phyloP scores from a whole-genome alignment of 2,797 vertebrate species.

The Phrynocephalus guinanensis region DNA sequence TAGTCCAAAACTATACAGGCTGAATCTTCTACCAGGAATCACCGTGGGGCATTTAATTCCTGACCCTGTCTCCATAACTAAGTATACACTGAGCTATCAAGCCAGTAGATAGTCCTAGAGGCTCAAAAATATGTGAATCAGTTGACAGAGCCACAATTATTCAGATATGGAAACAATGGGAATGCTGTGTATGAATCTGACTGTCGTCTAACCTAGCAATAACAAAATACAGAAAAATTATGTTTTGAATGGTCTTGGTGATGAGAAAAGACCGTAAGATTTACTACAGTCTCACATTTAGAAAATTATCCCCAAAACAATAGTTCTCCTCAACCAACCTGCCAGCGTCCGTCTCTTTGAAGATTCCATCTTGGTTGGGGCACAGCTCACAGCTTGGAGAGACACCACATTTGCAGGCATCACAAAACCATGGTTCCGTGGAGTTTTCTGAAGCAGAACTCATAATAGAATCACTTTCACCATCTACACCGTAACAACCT shows the following conservation, averaged over 20 bases:
- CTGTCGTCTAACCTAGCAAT: not conserved
- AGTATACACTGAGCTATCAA: too few relatives aligned
- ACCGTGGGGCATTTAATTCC: too few relatives aligned
- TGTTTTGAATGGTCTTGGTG: not conserved
- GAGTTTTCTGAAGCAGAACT: slow-evolving; percentile 99
- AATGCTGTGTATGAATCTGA: not conserved
- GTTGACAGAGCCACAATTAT: not conserved
- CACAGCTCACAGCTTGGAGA: slow-evolving; percentile 96
- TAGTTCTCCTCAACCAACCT: slow-evolving; percentile 80
- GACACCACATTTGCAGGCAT: slow-evolving; percentile 97
- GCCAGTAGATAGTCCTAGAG: not conserved
- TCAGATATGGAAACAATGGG: not conserved
- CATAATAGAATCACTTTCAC: slow-evolving; percentile 99
- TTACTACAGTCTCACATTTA: not conserved
- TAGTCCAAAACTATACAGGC: too few relatives aligned
- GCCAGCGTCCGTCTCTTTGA: slow-evolving; percentile 98
- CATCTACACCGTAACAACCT: slow-evolving; percentile 98
- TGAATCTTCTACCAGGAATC: too few relatives aligned
- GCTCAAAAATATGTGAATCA: not conserved
- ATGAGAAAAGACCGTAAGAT: not conserved
- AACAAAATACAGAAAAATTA: not conserved
- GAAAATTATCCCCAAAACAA: not conserved
- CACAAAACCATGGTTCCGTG: slow-evolving; percentile 99
- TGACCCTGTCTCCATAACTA: too few relatives aligned
- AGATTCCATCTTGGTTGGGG: slow-evolving; percentile 98